Evolutionary conservation across 2,888 invertebrate genomes (phyloP).

Genomic region (Liopterus haemorrhoidalis): DNA sequence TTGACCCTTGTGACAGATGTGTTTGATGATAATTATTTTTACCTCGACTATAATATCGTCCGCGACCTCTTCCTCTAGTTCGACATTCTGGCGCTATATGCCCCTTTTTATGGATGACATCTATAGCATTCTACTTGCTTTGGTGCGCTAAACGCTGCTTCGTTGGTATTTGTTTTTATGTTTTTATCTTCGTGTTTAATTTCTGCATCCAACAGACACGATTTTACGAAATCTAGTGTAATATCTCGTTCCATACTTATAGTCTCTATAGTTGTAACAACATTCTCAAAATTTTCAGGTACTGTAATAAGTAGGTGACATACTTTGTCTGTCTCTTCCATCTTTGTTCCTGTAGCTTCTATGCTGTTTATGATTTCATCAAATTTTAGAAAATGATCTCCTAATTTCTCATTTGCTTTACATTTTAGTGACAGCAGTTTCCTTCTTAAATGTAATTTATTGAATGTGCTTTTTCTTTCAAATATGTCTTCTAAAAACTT

Average conservation of each 20-base stretch:
- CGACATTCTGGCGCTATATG: conserved; percentile 17
- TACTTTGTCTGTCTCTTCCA: conserved; percentile 33
- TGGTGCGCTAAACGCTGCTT: conserved; percentile 2
- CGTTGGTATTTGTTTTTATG: background rate
- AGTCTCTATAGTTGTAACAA: conserved; percentile 33
- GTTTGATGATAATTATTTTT: background rate
- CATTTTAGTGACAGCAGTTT: conserved; percentile 29
- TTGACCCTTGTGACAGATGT: background rate
- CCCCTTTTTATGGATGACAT: conserved; percentile 14
- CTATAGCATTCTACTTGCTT: conserved; percentile 14
- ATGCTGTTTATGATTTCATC: conserved; percentile 10
- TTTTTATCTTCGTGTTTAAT: background rate
- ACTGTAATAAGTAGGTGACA: conserved; percentile 31
- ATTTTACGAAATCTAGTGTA: conserved; percentile 9
- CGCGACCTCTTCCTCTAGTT: conserved; percentile 7
- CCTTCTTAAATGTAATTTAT: conserved; percentile 19
- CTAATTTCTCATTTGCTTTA: conserved; percentile 22
- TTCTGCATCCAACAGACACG: conserved; percentile 4
- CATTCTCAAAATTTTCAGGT: conserved; percentile 28
- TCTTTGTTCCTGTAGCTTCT: conserved; percentile 13
- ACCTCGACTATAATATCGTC: background rate
- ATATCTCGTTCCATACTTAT: conserved; percentile 19
- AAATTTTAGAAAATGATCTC: conserved; percentile 15
- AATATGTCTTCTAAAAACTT: conserved; percentile 29
- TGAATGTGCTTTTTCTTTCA: conserved; percentile 30